Conservation (phyloP, 2,888 invertebrate species). For the Ophraella communa region DNA sequence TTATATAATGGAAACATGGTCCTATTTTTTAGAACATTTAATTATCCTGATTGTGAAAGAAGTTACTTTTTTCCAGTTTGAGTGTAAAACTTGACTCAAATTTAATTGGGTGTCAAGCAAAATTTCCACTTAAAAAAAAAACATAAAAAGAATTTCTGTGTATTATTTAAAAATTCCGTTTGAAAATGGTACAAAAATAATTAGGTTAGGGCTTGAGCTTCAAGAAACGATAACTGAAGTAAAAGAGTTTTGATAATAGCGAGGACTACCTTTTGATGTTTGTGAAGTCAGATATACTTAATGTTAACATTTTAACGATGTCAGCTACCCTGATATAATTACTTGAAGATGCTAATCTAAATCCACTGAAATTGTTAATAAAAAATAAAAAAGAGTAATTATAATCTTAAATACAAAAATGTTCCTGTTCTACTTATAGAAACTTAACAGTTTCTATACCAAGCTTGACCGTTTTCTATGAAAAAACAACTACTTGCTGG, state of each 20-base stretch:
- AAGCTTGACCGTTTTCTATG: no score
- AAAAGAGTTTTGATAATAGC: not conserved
- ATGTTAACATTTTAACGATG: not conserved
- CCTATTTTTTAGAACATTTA: not conserved
- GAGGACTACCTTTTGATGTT: not conserved
- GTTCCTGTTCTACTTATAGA: no score
- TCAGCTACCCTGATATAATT: no score
- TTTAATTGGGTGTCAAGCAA: not conserved
- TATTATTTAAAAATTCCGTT: not conserved
- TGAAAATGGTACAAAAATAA: constrained; percentile 1
- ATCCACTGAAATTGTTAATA: no score
- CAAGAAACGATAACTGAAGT: not conserved
- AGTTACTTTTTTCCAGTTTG: not conserved
- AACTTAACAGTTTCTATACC: no score
- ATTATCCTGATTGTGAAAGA: not conserved
- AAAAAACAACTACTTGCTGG: no score
- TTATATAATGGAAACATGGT: no score
- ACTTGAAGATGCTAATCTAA: no score
- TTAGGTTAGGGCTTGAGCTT: not conserved
- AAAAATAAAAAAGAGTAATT: no score
- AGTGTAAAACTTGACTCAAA: not conserved
- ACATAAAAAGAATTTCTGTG: not conserved
- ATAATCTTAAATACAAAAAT: no score
- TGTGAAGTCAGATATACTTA: not conserved
- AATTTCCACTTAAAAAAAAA: not conserved